phyloP scores from a whole-genome alignment of 2,888 invertebrate species.

The Rhorus exstirpatorius region DNA sequence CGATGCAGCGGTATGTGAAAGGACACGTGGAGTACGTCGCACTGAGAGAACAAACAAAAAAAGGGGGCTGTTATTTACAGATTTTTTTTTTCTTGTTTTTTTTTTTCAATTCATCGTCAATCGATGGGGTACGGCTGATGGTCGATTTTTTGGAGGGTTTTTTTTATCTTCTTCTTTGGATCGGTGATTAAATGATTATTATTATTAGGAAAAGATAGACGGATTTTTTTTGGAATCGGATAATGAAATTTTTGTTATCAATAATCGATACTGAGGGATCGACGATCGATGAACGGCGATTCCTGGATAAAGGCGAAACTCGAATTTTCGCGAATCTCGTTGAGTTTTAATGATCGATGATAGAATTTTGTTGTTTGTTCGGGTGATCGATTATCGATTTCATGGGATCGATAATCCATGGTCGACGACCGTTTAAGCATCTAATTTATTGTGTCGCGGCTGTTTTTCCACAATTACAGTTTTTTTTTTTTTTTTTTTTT shows the following conservation, averaged over 20 bases:
- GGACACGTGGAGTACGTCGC: conserved; percentile 94
- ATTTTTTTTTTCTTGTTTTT: neutral
- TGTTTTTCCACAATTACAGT: neutral
- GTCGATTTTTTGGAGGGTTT: no score
- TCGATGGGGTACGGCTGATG: neutral
- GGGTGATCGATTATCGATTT: neutral
- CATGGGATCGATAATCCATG: neutral
- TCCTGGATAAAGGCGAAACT: neutral
- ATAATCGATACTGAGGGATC: no score
- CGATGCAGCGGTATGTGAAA: conserved; percentile 99
- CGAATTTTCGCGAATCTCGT: no score
- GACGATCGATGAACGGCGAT: neutral
- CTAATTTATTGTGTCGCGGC: neutral
- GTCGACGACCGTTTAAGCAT: neutral
- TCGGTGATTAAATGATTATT: no score
- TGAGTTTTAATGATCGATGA: neutral
- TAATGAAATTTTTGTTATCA: no score
- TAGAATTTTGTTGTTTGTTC: neutral
- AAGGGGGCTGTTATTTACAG: neutral
- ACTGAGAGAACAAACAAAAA: conserved; percentile 86
- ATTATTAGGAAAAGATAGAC: no score
- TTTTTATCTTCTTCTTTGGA: no score
- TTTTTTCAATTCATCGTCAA: neutral
- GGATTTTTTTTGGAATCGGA: no score
- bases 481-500: neutral